phyloP scores from a whole-genome alignment of 2,113 vertebrate genomes.

The Myrmophylax atrothorax region DNA sequence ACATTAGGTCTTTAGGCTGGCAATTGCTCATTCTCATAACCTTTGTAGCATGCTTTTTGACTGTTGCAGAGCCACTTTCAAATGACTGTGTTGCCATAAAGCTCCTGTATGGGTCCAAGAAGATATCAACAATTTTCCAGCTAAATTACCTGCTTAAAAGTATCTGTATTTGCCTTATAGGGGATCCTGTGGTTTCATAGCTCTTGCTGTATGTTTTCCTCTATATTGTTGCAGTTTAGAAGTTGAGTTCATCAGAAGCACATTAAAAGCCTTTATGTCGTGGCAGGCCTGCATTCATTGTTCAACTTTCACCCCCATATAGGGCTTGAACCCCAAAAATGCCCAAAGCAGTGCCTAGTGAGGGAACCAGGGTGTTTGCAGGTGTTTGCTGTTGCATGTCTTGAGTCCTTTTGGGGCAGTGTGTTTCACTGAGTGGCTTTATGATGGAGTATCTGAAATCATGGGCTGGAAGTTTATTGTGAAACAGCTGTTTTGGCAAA shows the following conservation, averaged over 20 bases:
- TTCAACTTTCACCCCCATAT: background rate
- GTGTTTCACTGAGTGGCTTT: background rate
- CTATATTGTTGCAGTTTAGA: background rate
- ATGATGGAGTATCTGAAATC: background rate
- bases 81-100: background rate
- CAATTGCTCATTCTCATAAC: background rate
- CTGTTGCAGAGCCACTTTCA: background rate
- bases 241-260: background rate
- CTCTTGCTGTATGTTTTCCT: background rate
- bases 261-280: background rate
- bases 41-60: background rate
- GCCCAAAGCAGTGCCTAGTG: background rate
- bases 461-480: background rate
- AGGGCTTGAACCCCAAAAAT: background rate
- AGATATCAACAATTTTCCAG: background rate
- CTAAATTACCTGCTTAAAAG: conserved; percentile 14
- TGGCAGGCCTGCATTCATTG: background rate
- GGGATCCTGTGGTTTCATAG: background rate
- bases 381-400: background rate
- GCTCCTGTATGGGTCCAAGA: background rate
- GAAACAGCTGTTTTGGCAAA: background rate
- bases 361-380: background rate
- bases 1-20: background rate
- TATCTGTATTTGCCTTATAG: background rate
- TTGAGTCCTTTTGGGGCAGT: background rate